Evolutionary conservation across 2,888 invertebrate genomes (phyloP), one percentile per base, ranked within the genome.

Genomic region (Margaritifera margaritifera): DNA sequence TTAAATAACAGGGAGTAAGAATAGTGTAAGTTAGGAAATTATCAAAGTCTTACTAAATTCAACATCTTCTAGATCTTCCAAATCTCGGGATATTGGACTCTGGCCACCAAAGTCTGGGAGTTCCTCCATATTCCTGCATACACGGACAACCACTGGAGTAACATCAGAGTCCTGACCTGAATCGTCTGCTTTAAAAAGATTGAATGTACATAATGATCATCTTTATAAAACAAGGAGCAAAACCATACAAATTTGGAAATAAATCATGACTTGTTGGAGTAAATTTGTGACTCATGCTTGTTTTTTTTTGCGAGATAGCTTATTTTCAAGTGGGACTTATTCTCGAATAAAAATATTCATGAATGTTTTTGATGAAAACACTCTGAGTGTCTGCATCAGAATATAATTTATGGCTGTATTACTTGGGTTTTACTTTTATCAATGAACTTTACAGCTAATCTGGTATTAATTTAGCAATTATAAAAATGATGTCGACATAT

Each of bases 41-140:
- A 42, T 1, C 2, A 2, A 2, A 42, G 1, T 11, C 42, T 42
- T 42, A 42, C 42, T 42, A 42, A 42, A 42, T 11, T 42, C 11
- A 42, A 42, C 42, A 42, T 42, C 42, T 11, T 42, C 42, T 42
- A 42, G 42, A 24, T 69, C 71, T 19, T 71, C 68, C 1, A 27
- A 53, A n/a, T 62, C 67, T 20, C 51, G 59, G n/a, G 66, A 51
- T 15, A 81, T 81, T 0, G 81, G 78, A 65, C 79, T 79, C 19
- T 81, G 78, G n/a, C 76, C 75, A 20, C 79, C 80, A 76, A 81
- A 79, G 52, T 79, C 77, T 53, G 79, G 79, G 19, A 79, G 69
- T 15, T 20, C 55, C 18, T 70, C 70, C 52, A 69, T 62, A 19
- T 68, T 57, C 19, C 66, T 52, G 19, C 70, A 75, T 24, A 69